A percentile compares a stretch with the other conserved stretches of the same genome.
Conservation (phyloP, 2,797 vertebrate species). For the Sphenodon punctatus region DNA sequence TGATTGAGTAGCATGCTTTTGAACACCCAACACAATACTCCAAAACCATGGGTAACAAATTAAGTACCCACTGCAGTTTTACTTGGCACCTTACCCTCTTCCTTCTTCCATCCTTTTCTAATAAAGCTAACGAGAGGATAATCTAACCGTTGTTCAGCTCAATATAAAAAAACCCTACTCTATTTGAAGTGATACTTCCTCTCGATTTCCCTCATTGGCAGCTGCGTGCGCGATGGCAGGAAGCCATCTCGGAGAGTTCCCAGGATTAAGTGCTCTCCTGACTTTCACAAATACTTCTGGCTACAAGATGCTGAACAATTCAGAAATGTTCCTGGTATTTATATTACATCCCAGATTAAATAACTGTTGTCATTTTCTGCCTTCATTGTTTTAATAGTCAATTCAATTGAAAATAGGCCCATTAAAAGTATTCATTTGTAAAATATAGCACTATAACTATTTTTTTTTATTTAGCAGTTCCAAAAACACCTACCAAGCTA, state of each 20-base stretch:
- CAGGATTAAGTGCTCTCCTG: slow-evolving; percentile 39
- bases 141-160: too few relatives aligned
- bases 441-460: slow-evolving; percentile 36
- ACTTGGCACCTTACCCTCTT: too few relatives aligned
- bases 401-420: slow-evolving; percentile 53
- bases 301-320: slow-evolving; percentile 61
- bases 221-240: neutral
- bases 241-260: slow-evolving; percentile 9
- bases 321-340: slow-evolving; percentile 58
- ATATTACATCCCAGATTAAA: slow-evolving; percentile 57
- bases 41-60: too few relatives aligned
- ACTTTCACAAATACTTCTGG: slow-evolving; percentile 69
- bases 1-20: too few relatives aligned
- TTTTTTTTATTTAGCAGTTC: slow-evolving; percentile 53
- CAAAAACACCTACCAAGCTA: slow-evolving; percentile 53
- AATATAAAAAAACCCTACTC: too few relatives aligned
- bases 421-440: slow-evolving; percentile 56
- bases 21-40: too few relatives aligned
- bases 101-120: too few relatives aligned
- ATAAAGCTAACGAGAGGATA: too few relatives aligned
- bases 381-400: slow-evolving; percentile 58
- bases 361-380: slow-evolving; percentile 55
- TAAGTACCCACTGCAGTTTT: too few relatives aligned
- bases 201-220: fast-evolving
- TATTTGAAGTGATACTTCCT: neutral